phyloP scores from a whole-genome alignment of 2,113 vertebrate genomes.

The Spizaetus ornatus region DNA sequence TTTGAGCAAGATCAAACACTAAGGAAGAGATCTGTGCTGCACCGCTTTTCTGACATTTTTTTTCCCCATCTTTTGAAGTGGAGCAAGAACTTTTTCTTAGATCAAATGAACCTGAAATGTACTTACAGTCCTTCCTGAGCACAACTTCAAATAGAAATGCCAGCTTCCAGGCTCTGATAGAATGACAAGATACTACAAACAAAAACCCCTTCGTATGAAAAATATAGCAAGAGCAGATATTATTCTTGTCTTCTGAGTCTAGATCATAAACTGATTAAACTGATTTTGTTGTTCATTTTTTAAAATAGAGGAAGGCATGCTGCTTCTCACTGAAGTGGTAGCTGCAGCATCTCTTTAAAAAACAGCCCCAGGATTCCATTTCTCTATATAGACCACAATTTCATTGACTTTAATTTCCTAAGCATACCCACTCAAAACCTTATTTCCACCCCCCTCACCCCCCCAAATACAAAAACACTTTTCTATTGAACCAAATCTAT shows the following conservation, averaged over 20 bases:
- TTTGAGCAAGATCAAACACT: not conserved
- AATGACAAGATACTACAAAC: not conserved
- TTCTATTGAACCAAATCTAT: not conserved
- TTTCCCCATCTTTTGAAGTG: rapidly evolving
- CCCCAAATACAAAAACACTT: not conserved
- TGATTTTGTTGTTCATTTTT: not conserved
- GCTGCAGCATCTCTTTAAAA: not conserved
- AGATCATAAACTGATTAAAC: not conserved
- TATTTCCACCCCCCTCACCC: not conserved
- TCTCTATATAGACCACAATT: not conserved
- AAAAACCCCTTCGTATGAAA: not conserved
- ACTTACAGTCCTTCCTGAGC: not conserved
- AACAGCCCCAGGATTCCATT: not conserved
- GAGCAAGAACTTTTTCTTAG: not conserved
- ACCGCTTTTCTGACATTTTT: not conserved
- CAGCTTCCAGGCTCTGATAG: not conserved
- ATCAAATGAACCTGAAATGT: not conserved
- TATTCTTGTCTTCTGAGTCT: not conserved
- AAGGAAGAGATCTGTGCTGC: not conserved
- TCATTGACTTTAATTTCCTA: not conserved
- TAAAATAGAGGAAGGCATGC: not conserved
- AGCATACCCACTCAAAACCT: not conserved
- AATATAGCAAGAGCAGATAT: not conserved
- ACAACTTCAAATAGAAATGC: not conserved
- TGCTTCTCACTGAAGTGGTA: not conserved